Conservation (phyloP, 2,113 vertebrate genomes). For the Chrysochloris asiatica region DNA sequence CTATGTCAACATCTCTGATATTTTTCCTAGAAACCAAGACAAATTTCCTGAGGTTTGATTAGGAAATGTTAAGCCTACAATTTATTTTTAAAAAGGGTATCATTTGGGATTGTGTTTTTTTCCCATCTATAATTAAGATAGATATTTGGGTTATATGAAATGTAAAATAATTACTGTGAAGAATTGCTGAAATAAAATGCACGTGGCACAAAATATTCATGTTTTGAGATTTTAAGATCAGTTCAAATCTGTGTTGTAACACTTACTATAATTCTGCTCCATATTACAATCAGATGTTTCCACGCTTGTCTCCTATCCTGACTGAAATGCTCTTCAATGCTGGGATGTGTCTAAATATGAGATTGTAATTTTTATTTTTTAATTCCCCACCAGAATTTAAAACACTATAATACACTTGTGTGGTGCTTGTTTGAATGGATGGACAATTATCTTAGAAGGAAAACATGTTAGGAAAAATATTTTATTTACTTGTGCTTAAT, state of each 20-base stretch:
- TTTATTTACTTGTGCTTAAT: constrained; percentile 9
- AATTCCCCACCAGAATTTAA: neutral
- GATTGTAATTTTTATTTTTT: neutral
- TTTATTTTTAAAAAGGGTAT: constrained; percentile 12
- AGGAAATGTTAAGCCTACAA: neutral
- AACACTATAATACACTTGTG: neutral
- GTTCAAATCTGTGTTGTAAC: neutral
- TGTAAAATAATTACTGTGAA: neutral
- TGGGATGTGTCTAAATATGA: neutral
- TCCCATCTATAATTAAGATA: neutral
- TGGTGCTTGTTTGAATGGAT: neutral
- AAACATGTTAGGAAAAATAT: constrained; percentile 12
- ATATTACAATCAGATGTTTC: neutral
- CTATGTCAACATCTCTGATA: neutral
- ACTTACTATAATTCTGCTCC: neutral
- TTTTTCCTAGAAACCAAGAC: constrained; percentile 17
- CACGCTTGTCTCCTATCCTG: neutral
- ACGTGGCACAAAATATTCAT: neutral
- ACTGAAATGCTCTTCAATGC: neutral
- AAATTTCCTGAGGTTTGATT: neutral
- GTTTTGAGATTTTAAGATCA: neutral
- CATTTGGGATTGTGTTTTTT: neutral
- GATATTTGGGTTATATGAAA: neutral
- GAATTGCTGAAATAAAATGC: constrained; percentile 5
- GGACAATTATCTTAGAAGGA: neutral